Percentiles rank a stretch among this genome's conserved stretches.
Evolutionary conservation across 2,888 invertebrate species (phyloP).

Genomic region (Galerucella pusilla): DNA sequence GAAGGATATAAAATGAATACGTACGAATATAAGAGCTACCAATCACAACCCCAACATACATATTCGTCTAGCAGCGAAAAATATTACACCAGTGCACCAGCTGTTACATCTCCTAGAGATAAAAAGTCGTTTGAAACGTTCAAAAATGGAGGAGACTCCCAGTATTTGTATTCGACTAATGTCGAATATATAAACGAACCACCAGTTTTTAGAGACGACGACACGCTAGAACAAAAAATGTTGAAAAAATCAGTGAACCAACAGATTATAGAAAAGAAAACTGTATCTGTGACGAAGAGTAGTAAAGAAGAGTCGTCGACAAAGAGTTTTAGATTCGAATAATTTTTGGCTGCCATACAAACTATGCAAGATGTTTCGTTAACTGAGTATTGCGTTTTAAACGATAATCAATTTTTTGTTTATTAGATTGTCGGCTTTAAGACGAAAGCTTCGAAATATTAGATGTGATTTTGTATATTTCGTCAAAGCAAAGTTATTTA

Average conservation of each 20-base stretch:
- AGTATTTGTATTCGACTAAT: conserved; percentile 58
- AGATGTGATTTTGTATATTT: neutral
- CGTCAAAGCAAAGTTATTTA: too few relatives aligned
- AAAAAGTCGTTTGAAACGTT: conserved; percentile 53
- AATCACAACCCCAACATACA: conserved; percentile 58
- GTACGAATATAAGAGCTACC: conserved; percentile 61
- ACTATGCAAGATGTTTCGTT: conserved; percentile 12
- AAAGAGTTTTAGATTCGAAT: conserved; percentile 63
- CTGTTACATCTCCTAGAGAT: conserved; percentile 49
- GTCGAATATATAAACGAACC: conserved; percentile 61
- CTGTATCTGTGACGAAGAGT: conserved; percentile 71
- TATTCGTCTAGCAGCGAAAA: conserved; percentile 60
- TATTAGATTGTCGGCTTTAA: neutral
- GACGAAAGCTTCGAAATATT: neutral
- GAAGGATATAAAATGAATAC: conserved; percentile 62
- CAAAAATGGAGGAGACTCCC: conserved; percentile 56
- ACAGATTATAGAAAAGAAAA: conserved; percentile 76
- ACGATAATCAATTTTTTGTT: neutral
- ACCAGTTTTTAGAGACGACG: conserved; percentile 65
- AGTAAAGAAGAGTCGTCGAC: conserved; percentile 63
- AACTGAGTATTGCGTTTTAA: neutral
- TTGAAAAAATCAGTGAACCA: conserved; percentile 76
- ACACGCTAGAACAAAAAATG: conserved; percentile 74
- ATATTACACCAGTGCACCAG: conserved; percentile 58
- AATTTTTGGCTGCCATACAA: conserved; percentile 28